Evolutionary conservation across 2,797 vertebrate species (phyloP).

Genomic region (Florisuga fusca): DNA sequence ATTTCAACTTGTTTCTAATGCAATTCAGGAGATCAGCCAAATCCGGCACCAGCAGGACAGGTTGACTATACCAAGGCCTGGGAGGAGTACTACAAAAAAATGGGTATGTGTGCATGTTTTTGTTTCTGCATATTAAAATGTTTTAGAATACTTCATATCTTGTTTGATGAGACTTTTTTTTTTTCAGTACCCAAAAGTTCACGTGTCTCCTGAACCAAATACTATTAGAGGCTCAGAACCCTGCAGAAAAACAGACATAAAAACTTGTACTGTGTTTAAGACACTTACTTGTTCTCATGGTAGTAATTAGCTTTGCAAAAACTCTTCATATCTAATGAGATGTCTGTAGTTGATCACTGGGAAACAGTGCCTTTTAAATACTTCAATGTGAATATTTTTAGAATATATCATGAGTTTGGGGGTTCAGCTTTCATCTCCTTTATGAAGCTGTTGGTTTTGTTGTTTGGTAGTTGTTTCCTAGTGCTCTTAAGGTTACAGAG

Average conservation of each 20-base stretch:
- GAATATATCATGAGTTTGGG: not conserved
- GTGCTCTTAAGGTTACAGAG: not conserved
- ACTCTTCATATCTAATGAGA: not conserved
- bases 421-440: not conserved
- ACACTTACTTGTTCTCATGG: not conserved
- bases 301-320: not conserved
- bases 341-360: not conserved
- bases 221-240: not conserved
- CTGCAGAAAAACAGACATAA: not conserved
- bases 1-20: conserved; percentile 64
- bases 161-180: not conserved
- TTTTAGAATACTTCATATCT: not conserved
- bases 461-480: not conserved
- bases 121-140: not conserved
- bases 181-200: accelerated
- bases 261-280: not conserved
- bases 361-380: not conserved
- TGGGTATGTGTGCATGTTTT: conserved; percentile 84
- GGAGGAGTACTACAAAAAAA: conserved; percentile 99
- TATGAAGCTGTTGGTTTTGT: not conserved
- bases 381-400: not conserved
- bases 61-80: conserved; percentile 99
- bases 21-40: conserved; percentile 94
- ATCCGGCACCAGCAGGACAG: conserved; percentile 96
- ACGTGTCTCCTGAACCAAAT: not conserved